phyloP scores from a whole-genome alignment of 1,140 invertebrate genomes.

The Achroia grisella region DNA sequence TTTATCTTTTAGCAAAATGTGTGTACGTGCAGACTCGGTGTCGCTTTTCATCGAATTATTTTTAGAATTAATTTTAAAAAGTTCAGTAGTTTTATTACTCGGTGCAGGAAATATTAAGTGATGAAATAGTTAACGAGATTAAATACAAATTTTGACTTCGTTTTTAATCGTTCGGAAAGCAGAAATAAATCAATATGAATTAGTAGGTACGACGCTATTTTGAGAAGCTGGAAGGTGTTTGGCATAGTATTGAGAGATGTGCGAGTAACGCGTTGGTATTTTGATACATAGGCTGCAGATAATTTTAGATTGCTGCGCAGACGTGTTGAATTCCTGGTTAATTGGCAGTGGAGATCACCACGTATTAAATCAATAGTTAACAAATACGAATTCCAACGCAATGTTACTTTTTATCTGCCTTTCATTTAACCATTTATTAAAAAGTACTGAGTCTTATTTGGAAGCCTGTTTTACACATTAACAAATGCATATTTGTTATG shows the following conservation, averaged over 20 bases:
- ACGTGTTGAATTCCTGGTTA: constrained; percentile 68
- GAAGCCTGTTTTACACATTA: constrained; percentile 11
- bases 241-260: constrained; percentile 71
- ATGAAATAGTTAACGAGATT: too few species aligned
- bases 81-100: too few species aligned
- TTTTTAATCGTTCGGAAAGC: neutral
- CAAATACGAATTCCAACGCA: neutral
- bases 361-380: constrained; percentile 34
- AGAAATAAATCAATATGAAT: constrained; percentile 54
- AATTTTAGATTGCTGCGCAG: constrained; percentile 72
- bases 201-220: constrained; percentile 52
- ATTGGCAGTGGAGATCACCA: constrained; percentile 68
- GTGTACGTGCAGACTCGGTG: neutral
- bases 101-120: too few species aligned
- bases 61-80: too few species aligned
- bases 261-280: constrained; percentile 69
- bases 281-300: constrained; percentile 72
- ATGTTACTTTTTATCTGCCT: too few species aligned
- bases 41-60: too few species aligned
- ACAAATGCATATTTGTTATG: too few species aligned
- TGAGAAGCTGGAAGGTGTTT: constrained; percentile 70
- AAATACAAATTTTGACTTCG: neutral
- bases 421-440: neutral
- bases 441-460: neutral
- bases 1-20: constrained; percentile 12